phyloP scores from a whole-genome alignment of 2,797 vertebrate genomes.

The Alfaro cultratus region DNA sequence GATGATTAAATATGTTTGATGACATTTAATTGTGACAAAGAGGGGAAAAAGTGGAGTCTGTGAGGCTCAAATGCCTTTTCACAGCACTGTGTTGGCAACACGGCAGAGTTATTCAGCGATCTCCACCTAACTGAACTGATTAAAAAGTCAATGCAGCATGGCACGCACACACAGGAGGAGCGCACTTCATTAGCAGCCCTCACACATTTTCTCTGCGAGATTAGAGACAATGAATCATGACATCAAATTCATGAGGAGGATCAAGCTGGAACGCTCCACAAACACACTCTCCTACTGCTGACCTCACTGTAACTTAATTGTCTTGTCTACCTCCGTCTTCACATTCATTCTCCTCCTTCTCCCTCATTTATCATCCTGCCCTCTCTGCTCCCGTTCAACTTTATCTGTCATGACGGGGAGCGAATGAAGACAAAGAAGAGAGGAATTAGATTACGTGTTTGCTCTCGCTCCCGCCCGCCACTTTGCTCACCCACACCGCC shows the following conservation, averaged over 20 bases:
- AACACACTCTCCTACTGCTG: constrained; percentile 2
- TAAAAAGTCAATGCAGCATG: not conserved
- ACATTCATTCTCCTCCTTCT: not conserved
- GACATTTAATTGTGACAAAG: not conserved
- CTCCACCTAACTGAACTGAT: constrained; percentile 4
- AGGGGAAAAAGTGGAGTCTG: not conserved
- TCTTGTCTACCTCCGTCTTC: constrained; percentile 23
- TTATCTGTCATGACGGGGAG: constrained; percentile 49
- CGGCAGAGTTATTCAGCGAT: not conserved
- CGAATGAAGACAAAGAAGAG: constrained; percentile 64
- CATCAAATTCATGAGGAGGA: constrained; percentile 40
- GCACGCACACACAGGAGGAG: not conserved
- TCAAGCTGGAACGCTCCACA: constrained; percentile 3
- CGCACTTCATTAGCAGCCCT: constrained; percentile 28
- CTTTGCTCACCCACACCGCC: constrained; percentile 18
- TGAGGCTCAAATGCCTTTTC: not conserved
- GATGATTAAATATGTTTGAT: not conserved
- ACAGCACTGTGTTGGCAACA: not conserved
- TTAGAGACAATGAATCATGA: constrained; percentile 48
- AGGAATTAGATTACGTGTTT: constrained; percentile 61
- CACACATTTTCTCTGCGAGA: constrained; percentile 13
- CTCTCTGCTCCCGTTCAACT: constrained; percentile 20
- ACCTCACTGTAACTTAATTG: constrained; percentile 39
- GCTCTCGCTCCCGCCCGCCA: constrained; percentile 33
- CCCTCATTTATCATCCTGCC: constrained; percentile 43